Evolutionary conservation across 2,113 vertebrate genomes (phyloP).

Genomic region (Tachysurus fulvidraco): DNA sequence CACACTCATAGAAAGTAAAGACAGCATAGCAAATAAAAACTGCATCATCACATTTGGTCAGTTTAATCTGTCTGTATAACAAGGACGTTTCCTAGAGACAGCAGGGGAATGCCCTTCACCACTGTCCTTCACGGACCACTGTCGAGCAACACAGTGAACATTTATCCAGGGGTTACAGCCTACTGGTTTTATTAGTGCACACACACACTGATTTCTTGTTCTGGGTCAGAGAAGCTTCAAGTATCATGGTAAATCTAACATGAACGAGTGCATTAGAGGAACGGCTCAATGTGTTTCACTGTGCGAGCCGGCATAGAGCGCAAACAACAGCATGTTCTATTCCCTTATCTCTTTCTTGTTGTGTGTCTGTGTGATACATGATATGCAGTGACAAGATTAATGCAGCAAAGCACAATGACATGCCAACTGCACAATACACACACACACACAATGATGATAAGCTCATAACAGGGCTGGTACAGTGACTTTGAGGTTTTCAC

Average conservation of each 20-base stretch:
- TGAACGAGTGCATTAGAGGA: neutral
- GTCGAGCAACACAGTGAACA: neutral
- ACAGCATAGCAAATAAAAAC: neutral
- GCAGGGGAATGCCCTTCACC: slow-evolving; percentile 3
- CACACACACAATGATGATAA: neutral
- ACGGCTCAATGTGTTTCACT: neutral
- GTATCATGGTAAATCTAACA: neutral
- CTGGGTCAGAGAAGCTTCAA: slow-evolving; percentile 9
- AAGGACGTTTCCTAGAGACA: neutral
- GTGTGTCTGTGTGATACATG: neutral
- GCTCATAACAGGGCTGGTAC: neutral
- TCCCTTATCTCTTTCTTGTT: slow-evolving; percentile 4
- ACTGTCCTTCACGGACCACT: neutral
- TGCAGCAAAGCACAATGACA: neutral
- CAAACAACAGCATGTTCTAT: neutral
- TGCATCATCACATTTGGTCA: neutral
- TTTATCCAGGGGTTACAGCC: slow-evolving; percentile 20
- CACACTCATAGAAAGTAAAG: neutral
- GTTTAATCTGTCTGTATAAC: neutral
- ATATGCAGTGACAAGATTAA: neutral
- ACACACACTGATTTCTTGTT: slow-evolving; percentile 21
- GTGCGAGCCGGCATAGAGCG: neutral
- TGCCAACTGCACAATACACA: too few relatives aligned
- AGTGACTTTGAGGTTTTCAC: neutral
- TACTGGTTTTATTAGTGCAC: neutral